These are phyloP conservation scores for Psophia crepitans DNA, from an alignment of 2,113 vertebrate genomes.

Conservation along the genomic window DNA sequence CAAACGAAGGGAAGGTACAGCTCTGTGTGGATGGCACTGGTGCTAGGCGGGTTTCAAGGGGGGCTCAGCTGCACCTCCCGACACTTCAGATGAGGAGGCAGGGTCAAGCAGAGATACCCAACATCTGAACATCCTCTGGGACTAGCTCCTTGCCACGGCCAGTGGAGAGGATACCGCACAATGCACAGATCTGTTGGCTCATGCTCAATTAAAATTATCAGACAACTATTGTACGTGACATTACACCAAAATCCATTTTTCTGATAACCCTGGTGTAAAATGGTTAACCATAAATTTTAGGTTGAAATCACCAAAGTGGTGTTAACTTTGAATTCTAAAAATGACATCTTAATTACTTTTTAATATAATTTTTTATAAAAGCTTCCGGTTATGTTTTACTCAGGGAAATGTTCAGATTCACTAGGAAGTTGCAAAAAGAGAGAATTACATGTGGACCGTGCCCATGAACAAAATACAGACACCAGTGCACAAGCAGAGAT, in stretches of 20 bases:
- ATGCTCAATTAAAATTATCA: not conserved
- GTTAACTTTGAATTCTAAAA: not conserved
- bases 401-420: not conserved
- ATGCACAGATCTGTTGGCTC: fast-evolving
- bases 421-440: not conserved
- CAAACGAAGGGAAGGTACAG: not conserved
- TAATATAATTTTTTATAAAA: not conserved
- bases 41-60: fast-evolving
- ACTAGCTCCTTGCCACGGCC: not conserved
- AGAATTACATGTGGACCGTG: fast-evolving
- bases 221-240: fast-evolving
- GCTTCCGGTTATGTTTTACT: fast-evolving
- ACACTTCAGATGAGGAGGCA: too few relatives aligned
- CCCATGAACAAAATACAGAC: fast-evolving
- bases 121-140: not conserved
- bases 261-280: not conserved
- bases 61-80: not conserved
- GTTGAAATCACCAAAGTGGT: not conserved
- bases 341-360: not conserved
- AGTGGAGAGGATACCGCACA: fast-evolving
- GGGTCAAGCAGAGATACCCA: not conserved
- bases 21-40: not conserved
- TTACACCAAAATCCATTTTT: not conserved
- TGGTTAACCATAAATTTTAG: not conserved
- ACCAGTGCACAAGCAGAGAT: fast-evolving